phyloP scores from a whole-genome alignment of 2,797 vertebrate genomes.

The Sebastes nivosus region DNA sequence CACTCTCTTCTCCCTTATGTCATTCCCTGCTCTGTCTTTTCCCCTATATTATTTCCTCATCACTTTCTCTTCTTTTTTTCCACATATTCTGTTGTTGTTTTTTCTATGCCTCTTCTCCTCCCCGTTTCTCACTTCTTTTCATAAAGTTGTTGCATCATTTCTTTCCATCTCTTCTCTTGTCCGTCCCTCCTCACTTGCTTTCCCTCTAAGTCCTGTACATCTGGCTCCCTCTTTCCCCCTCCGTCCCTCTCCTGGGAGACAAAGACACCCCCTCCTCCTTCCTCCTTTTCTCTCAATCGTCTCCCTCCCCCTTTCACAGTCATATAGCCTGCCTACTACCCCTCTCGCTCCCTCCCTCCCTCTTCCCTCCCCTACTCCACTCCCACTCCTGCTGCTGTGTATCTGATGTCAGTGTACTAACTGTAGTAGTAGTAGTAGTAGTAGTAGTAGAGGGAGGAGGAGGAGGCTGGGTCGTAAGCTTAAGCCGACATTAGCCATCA shows the following conservation, averaged over 20 bases:
- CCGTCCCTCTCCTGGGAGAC: constrained; percentile 60
- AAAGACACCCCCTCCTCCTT: constrained; percentile 55
- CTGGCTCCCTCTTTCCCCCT: constrained; percentile 46
- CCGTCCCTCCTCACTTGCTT: constrained; percentile 16
- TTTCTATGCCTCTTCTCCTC: background rate
- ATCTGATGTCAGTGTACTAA: constrained; percentile 42
- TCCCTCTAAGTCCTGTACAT: constrained; percentile 49
- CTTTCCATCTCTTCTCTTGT: constrained; percentile 1
- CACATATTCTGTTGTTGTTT: background rate
- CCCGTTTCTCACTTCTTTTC: background rate
- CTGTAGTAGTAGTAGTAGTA: constrained; percentile 38
- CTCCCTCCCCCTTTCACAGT: background rate
- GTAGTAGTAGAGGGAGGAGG: constrained; percentile 55
- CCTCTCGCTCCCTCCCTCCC: constrained; percentile 1
- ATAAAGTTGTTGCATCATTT: constrained; percentile 35
- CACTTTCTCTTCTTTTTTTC: background rate
- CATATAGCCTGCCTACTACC: background rate
- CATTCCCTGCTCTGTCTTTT: background rate
- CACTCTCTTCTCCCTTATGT: background rate
- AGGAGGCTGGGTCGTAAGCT: constrained; percentile 49
- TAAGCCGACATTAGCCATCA: constrained; percentile 62
- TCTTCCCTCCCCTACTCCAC: constrained; percentile 21
- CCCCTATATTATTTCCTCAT: background rate
- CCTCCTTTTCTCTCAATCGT: constrained; percentile 14
- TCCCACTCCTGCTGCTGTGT: constrained; percentile 52